Evolutionary conservation across 2,113 vertebrate genomes (phyloP), one percentile per base, ranked within the genome.

Genomic region (Hucho hucho): DNA sequence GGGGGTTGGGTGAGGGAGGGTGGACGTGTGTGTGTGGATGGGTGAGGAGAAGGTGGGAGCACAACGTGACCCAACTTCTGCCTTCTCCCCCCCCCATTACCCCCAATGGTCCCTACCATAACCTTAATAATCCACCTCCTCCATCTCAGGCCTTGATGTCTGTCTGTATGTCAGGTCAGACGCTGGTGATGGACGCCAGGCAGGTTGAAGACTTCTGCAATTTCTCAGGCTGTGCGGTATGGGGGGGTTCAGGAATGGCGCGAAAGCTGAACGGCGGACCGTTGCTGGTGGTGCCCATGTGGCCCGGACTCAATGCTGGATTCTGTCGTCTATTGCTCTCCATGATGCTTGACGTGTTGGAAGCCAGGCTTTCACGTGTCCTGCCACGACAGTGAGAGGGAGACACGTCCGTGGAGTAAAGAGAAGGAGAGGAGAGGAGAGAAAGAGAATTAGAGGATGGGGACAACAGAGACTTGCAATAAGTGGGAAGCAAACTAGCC

Each of bases 311-410:
- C 91, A 98, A 91, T 76, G 95, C 95, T 0, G 94, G 95, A 85
- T 99, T 99, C 94, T 98, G 98, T 73, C 97, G 95, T 79, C 97
- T 94, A 94, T 96, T 98, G 93, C 97, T 99, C 93, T 99, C 97
- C 90, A 99, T 96, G 64, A 99, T 97, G 89, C 97, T 99, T 29
- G 97, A 99, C 79, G 98, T 99, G 94, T 99, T 99, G 91, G 98
- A 99, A 81, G 97, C 97, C 94, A 99, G 94, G 93, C 98, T 99
- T 92, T 99, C 98, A 72, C 98, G 97, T 83, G 98, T 99, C 89
- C 98, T 99, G 90, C 56, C 91, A 24, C 2, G 12, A 26, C 32
- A 43, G 86, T n/a, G 14, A 65, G 22, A 63, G 53, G 53, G 26
- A 14, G 29, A 9, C 18, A 18, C 25, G 5, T 16, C 49, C 16